phyloP scores from a whole-genome alignment of 2,797 vertebrate species.

The Rhincodon typus region DNA sequence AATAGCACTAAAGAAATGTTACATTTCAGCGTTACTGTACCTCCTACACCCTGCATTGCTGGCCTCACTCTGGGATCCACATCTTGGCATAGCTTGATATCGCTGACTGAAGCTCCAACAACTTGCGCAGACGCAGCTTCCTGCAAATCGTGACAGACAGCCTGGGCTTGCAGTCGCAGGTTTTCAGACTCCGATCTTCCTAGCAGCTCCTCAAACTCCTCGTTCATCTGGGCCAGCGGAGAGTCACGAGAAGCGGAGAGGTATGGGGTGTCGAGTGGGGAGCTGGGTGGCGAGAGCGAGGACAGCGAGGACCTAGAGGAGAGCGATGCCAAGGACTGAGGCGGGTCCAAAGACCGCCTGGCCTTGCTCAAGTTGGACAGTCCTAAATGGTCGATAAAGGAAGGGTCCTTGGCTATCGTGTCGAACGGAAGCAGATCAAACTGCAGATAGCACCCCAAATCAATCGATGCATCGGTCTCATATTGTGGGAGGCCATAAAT shows the following conservation, averaged over 20 bases:
- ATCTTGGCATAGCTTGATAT: slow-evolving; percentile 65
- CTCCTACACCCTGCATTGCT: slow-evolving; percentile 53
- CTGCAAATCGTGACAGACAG: slow-evolving; percentile 57
- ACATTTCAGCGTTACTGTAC: slow-evolving; percentile 40
- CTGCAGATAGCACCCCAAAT: slow-evolving; percentile 72
- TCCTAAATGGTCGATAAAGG: slow-evolving; percentile 54
- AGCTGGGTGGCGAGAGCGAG: slow-evolving; percentile 89
- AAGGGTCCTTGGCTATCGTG: slow-evolving; percentile 60
- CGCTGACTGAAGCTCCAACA: slow-evolving; percentile 53
- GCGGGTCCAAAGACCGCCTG: slow-evolving; percentile 81
- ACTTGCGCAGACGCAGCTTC: slow-evolving; percentile 48
- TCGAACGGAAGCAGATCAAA: slow-evolving; percentile 75
- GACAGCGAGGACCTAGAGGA: slow-evolving; percentile 94
- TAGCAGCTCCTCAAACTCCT: slow-evolving; percentile 85
- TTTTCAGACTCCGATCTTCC: slow-evolving; percentile 73
- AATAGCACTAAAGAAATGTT: neutral
- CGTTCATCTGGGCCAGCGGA: slow-evolving; percentile 78
- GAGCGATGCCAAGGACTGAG: slow-evolving; percentile 86
- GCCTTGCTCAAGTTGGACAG: slow-evolving; percentile 62
- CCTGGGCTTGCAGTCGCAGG: slow-evolving; percentile 63
- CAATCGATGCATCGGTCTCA: slow-evolving; percentile 66
- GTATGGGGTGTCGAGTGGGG: slow-evolving; percentile 88
- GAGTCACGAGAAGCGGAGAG: slow-evolving; percentile 80
- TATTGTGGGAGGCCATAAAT: slow-evolving; percentile 93
- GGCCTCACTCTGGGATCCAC: slow-evolving; percentile 54